Evolutionary conservation across 2,888 invertebrate species (phyloP).

Genomic region (Cerceris rybyensis): DNA sequence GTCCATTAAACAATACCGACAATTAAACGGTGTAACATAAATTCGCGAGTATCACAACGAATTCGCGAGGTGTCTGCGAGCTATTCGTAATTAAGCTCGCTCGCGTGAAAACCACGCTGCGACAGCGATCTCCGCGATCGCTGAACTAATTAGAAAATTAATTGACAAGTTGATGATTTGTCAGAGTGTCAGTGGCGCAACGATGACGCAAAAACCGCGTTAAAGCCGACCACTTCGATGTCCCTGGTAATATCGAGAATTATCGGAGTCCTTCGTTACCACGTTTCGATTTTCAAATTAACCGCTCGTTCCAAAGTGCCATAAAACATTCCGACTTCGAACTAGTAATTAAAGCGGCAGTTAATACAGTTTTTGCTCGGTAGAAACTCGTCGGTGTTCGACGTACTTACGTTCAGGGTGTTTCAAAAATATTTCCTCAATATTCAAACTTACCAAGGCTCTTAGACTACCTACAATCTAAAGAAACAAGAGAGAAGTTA

Average conservation of each 20-base stretch:
- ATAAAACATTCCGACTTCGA: constrained; percentile 48
- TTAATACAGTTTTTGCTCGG: constrained; percentile 69
- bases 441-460: no score
- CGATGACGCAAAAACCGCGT: background rate
- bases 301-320: constrained; percentile 23
- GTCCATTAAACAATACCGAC: constrained; percentile 44
- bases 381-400: background rate
- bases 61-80: constrained; percentile 21
- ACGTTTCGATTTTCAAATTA: constrained; percentile 38
- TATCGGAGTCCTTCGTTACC: constrained; percentile 29
- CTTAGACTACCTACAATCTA: no score
- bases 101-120: constrained; percentile 4
- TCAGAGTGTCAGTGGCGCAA: constrained; percentile 28
- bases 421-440: no score
- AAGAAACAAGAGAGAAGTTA: no score
- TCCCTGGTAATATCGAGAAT: constrained; percentile 52
- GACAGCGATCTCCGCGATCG: constrained; percentile 14
- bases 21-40: constrained; percentile 36
- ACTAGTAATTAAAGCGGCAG: constrained; percentile 66
- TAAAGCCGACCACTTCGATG: constrained; percentile 11
- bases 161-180: constrained; percentile 59
- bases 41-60: constrained; percentile 23
- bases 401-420: background rate
- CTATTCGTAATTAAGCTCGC: constrained; percentile 39
- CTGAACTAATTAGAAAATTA: constrained; percentile 64